Evolutionary conservation across 2,797 vertebrate species (phyloP), one percentile per base, ranked within the genome.

Genomic region (Siniperca scherzeri): DNA sequence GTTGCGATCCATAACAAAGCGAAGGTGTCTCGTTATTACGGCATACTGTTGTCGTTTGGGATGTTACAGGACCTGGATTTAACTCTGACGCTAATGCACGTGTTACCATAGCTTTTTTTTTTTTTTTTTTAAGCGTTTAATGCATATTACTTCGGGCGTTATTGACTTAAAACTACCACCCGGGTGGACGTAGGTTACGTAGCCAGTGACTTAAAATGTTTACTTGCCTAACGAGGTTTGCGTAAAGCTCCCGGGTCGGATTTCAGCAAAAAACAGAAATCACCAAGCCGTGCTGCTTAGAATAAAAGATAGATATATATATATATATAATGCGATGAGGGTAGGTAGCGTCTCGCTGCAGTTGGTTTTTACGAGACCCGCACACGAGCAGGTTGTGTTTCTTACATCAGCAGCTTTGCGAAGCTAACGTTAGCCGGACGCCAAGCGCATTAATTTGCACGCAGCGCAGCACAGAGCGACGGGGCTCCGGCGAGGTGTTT

Each of bases 341-440:
- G 53, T 21, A 48, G 74, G 74, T 17, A 59, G 68, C 52, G 81
- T 66, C 76, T 78, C 74, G 70, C 86, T 90, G 92, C 92, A 88
- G 88, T 78, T 87, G 81, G 83, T 62, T 84, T 10, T 30, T 61
- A 21, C 16, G 55, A 25, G 77, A 80, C 22, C 67, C 57, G 66
- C 80, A 86, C 84, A 82, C 33, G 71, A 92, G 91, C 87, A 87
- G 90, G 86, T 89, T 90, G 88, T 88, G 88, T 89, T 90, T 90
- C 93, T 94, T 93, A 90, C 92, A 94, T 93, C 92, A 93, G 93
- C 92, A 90, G 92, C 91, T 90, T 85, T 75, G 44, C 48, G 22
- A 52, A 4, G 88, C 88, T 91, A 91, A 86, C 87, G 84, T 78
- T 91, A 88, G 90, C 88, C 70, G 62, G 21, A 5, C 69, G 74